phyloP scores from a whole-genome alignment of 2,113 vertebrate species.

The Balaeniceps rex region DNA sequence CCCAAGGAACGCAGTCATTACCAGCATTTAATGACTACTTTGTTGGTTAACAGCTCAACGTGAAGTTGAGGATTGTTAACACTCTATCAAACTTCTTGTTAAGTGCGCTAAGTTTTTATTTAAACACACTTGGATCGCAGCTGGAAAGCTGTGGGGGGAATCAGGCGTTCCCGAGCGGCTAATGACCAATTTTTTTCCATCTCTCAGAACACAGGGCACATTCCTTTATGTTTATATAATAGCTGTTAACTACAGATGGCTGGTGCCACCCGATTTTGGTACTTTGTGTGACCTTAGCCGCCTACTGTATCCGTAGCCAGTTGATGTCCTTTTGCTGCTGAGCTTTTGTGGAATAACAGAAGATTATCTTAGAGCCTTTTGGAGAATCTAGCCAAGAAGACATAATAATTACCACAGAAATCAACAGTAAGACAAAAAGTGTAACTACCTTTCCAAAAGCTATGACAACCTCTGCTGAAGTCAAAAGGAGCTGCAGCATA shows the following conservation, averaged over 20 bases:
- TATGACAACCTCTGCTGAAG: background rate
- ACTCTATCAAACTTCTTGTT: constrained; percentile 82
- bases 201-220: constrained; percentile 47
- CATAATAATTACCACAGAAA: background rate
- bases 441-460: background rate
- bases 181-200: constrained; percentile 66
- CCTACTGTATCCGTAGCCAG: background rate
- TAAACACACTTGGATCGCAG: constrained; percentile 69
- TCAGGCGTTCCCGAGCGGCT: constrained; percentile 49
- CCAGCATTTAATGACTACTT: constrained; percentile 78
- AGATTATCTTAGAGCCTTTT: background rate
- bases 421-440: background rate
- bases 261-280: constrained; percentile 64
- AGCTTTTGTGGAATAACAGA: background rate
- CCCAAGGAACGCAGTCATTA: constrained; percentile 64
- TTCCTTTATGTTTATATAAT: constrained; percentile 74
- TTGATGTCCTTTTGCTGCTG: background rate
- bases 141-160: constrained; percentile 70
- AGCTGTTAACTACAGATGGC: constrained; percentile 68
- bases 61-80: constrained; percentile 79
- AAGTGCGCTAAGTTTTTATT: constrained; percentile 71
- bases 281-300: constrained; percentile 27
- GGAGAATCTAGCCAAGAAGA: background rate
- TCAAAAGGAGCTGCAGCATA: background rate
- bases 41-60: constrained; percentile 78